These are phyloP conservation scores for Metacarcinus magister DNA, from an alignment of 2,888 invertebrate genomes.

Conservation along the genomic window DNA sequence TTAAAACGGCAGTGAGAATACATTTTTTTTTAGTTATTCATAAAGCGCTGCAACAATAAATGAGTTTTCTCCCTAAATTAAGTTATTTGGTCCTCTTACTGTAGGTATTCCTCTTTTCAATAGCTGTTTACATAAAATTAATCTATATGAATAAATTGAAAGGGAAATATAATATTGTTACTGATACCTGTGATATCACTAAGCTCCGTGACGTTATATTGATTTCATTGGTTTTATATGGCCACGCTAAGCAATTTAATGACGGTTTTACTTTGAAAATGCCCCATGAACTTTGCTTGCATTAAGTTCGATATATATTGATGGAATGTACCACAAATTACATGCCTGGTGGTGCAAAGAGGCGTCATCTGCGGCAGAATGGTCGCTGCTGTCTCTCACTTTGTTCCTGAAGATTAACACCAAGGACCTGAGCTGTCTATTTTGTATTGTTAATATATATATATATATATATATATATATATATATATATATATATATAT, in stretches of 20 bases:
- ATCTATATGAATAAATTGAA: background rate
- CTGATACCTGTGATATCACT: background rate
- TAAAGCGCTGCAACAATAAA: background rate
- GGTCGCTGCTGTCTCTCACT: background rate
- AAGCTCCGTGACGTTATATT: background rate
- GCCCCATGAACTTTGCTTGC: background rate
- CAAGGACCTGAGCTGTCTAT: background rate
- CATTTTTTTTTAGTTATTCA: background rate
- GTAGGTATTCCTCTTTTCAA: background rate
- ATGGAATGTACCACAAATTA: background rate
- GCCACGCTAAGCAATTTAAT: background rate
- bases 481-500: too few relatives aligned
- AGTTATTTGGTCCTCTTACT: background rate
- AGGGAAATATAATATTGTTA: background rate
- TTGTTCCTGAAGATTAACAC: background rate
- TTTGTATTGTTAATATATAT: background rate
- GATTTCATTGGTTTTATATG: background rate
- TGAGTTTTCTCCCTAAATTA: background rate
- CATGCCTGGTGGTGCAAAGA: background rate
- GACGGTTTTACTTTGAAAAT: background rate
- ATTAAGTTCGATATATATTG: background rate
- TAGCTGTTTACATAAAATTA: background rate
- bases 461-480: background rate
- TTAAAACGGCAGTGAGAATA: too few relatives aligned
- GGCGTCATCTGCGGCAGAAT: background rate